These are phyloP conservation scores for Eupithecia inturbata DNA, from an alignment of 2,888 invertebrate genomes.

Conservation along the genomic window DNA sequence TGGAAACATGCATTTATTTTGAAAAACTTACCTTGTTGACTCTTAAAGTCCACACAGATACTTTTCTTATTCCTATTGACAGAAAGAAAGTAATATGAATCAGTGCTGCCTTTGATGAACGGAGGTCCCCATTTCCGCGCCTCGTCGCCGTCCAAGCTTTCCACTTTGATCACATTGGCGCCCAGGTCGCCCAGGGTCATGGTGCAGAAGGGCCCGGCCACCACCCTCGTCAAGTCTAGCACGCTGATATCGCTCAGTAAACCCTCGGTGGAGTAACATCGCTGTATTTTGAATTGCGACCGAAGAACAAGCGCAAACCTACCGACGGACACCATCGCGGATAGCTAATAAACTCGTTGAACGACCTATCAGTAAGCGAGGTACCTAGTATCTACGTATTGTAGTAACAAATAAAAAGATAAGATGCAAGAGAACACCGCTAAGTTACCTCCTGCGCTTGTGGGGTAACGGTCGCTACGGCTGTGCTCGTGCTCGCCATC, in stretches of 20 bases:
- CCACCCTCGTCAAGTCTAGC: slow-evolving; percentile 92
- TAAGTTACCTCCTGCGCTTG: slow-evolving; percentile 71
- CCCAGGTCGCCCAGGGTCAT: slow-evolving; percentile 97
- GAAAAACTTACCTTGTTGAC: slow-evolving; percentile 82
- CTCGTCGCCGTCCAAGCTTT: slow-evolving; percentile 93
- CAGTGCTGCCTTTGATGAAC: slow-evolving; percentile 86
- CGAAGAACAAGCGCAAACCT: slow-evolving; percentile 48
- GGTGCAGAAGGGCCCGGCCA: slow-evolving; percentile 97
- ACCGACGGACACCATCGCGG: slow-evolving; percentile 51
- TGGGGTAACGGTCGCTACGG: slow-evolving; percentile 71
- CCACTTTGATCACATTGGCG: slow-evolving; percentile 96
- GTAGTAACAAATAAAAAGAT: slow-evolving; percentile 66
- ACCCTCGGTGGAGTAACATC: slow-evolving; percentile 67
- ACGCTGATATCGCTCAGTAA: slow-evolving; percentile 89
- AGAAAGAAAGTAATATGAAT: slow-evolving; percentile 93
- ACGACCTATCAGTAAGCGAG: slow-evolving; percentile 23
- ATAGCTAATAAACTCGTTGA: slow-evolving; percentile 30
- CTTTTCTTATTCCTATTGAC: slow-evolving; percentile 98
- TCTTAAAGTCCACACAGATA: slow-evolving; percentile 93
- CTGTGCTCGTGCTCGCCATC: slow-evolving; percentile 79
- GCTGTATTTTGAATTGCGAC: slow-evolving; percentile 42
- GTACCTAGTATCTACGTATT: slow-evolving; percentile 44
- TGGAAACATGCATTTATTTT: background rate
- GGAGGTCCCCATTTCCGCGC: slow-evolving; percentile 97
- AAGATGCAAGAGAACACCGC: slow-evolving; percentile 51